These are phyloP conservation scores for Synanthedon andrenaeformis DNA, from an alignment of 2,888 invertebrate genomes.

Conservation along the genomic window DNA sequence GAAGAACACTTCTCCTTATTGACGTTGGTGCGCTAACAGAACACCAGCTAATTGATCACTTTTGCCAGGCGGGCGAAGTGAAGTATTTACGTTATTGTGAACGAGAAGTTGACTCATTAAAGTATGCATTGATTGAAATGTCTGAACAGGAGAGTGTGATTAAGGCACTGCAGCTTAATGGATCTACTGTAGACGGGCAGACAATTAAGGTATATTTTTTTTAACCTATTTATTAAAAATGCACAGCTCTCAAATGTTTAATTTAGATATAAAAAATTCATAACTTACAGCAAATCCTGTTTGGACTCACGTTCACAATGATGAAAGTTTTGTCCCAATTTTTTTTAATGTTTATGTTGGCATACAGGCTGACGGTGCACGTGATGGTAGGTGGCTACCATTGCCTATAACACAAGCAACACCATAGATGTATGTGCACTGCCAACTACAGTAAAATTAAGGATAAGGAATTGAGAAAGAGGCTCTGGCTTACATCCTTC, in stretches of 20 bases:
- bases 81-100: slow-evolving; percentile 94
- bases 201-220: slow-evolving; percentile 54
- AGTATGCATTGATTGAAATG: slow-evolving; percentile 92
- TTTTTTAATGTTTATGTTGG: too few relatives aligned
- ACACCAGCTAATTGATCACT: slow-evolving; percentile 90
- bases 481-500: background rate
- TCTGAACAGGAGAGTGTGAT: slow-evolving; percentile 91
- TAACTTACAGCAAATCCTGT: too few relatives aligned
- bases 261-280: too few relatives aligned
- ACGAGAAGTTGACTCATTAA: slow-evolving; percentile 80
- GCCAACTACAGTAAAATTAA: too few relatives aligned
- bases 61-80: slow-evolving; percentile 90
- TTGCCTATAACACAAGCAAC: too few relatives aligned
- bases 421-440: too few relatives aligned
- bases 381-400: too few relatives aligned
- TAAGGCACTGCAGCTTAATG: slow-evolving; percentile 88
- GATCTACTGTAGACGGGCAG: slow-evolving; percentile 79
- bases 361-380: too few relatives aligned
- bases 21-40: slow-evolving; percentile 81
- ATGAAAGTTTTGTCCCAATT: too few relatives aligned
- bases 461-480: background rate
- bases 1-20: slow-evolving; percentile 89
- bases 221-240: background rate
- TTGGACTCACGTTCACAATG: too few relatives aligned
- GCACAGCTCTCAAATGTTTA: background rate